Percentiles rank a stretch among this genome's conserved stretches.
Evolutionary conservation across 2,113 vertebrate species (phyloP).

Genomic region (Prionailurus viverrinus): DNA sequence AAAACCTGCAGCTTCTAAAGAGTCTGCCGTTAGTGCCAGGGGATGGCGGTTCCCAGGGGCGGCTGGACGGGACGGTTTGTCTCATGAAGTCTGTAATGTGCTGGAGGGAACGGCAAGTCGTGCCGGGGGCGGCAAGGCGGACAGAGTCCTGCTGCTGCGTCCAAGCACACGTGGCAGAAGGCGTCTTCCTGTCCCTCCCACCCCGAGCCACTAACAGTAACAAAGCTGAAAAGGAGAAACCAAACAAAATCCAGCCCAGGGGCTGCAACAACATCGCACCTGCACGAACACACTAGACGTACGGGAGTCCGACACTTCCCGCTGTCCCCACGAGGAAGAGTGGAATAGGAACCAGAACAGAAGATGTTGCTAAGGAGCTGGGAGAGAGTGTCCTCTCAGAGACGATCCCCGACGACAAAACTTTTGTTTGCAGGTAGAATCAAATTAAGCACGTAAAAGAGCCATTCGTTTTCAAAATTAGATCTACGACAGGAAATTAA

Average conservation of each 20-base stretch:
- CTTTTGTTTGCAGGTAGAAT: slow-evolving; percentile 79
- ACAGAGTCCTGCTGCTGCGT: slow-evolving; percentile 61
- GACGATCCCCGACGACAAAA: slow-evolving; percentile 59
- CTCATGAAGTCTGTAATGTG: neutral
- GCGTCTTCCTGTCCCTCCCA: neutral
- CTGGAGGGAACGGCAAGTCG: neutral
- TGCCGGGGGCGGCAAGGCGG: slow-evolving; percentile 69
- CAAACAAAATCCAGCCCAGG: slow-evolving; percentile 47
- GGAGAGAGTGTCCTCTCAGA: slow-evolving; percentile 77
- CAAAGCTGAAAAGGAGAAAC: slow-evolving; percentile 45
- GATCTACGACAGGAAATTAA: slow-evolving; percentile 83
- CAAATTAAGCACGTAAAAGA: slow-evolving; percentile 82
- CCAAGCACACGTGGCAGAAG: slow-evolving; percentile 58
- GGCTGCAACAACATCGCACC: slow-evolving; percentile 62
- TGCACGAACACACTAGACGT: slow-evolving; percentile 48
- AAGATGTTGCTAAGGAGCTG: slow-evolving; percentile 75
- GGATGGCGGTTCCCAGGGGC: neutral
- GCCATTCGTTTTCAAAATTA: slow-evolving; percentile 84
- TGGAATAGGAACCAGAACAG: slow-evolving; percentile 58
- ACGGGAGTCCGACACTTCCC: slow-evolving; percentile 66
- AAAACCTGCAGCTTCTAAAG: neutral
- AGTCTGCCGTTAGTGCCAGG: neutral
- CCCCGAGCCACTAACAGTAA: slow-evolving; percentile 57
- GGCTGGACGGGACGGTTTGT: slow-evolving; percentile 37
- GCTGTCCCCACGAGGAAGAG: slow-evolving; percentile 65